A percentile compares a stretch with the other conserved stretches of the same genome.
phyloP scores from a whole-genome alignment of 1,140 invertebrate species.

The Camponotus floridanus region DNA sequence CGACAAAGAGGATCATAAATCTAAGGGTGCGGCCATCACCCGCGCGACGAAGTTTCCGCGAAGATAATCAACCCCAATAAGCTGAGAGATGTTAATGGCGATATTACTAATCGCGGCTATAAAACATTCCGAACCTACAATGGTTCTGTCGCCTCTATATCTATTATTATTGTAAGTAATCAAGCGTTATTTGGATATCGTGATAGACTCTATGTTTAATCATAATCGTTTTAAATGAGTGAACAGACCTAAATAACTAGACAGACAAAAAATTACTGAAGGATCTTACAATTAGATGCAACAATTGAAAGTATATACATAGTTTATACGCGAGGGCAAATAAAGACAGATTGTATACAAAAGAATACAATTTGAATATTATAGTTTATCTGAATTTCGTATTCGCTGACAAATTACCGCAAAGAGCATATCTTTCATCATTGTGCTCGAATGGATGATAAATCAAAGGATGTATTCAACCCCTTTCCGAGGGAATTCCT shows the following conservation, averaged over 20 bases:
- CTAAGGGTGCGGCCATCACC: constrained; percentile 64
- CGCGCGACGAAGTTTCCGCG: constrained; percentile 46
- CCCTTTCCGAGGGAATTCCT: constrained; percentile 57
- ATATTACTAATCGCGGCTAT: constrained; percentile 37
- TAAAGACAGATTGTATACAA: constrained; percentile 20
- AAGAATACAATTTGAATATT: constrained; percentile 27
- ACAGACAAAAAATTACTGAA: too few relatives aligned
- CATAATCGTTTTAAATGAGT: neutral
- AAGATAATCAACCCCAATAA: constrained; percentile 52
- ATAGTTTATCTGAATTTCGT: constrained; percentile 42
- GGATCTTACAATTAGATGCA: neutral
- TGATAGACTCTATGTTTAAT: neutral
- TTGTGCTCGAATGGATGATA: constrained; percentile 55
- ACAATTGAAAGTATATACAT: neutral
- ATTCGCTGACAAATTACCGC: constrained; percentile 57
- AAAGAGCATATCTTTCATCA: constrained; percentile 59
- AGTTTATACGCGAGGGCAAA: neutral
- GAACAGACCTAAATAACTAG: too few relatives aligned
- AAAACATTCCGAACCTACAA: constrained; percentile 1
- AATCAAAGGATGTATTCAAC: constrained; percentile 51
- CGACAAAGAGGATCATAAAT: constrained; percentile 71
- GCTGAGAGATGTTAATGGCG: constrained; percentile 34
- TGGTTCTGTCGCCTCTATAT: neutral
- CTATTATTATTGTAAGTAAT: neutral
- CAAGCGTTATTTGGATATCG: neutral